phyloP scores from a whole-genome alignment of 1,140 invertebrate genomes.

The Anoplolepis gracilipes region DNA sequence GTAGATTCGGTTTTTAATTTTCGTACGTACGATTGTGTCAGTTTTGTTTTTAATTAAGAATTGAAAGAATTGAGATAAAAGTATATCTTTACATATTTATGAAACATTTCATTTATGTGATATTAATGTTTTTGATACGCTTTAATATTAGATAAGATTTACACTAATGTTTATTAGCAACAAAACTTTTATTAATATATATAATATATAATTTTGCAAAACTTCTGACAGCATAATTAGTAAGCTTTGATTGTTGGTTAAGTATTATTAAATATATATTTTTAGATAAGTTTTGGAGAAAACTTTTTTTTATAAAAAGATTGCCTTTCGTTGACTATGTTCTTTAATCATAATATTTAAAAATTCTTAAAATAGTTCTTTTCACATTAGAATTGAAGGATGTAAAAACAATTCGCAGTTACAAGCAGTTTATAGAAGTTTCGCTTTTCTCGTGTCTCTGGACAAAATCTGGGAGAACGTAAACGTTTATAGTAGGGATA shows the following conservation, averaged over 20 bases:
- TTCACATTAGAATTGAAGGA: conserved; percentile 1
- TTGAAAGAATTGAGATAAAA: not conserved
- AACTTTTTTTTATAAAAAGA: conserved; percentile 3
- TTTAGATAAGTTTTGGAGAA: no score
- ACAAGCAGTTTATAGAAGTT: conserved; percentile 5
- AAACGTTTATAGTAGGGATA: conserved; percentile 24
- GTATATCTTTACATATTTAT: not conserved
- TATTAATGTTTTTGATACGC: not conserved
- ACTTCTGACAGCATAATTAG: not conserved
- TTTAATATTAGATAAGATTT: not conserved
- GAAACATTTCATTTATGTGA: not conserved
- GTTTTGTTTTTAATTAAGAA: not conserved
- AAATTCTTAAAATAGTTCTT: not conserved
- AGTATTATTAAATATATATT: no score
- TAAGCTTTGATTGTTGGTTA: not conserved
- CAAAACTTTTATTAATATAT: not conserved
- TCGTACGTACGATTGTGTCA: not conserved
- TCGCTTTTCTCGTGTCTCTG: conserved; percentile 33
- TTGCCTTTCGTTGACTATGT: not conserved
- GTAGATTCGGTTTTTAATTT: not conserved
- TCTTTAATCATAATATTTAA: conserved; percentile 3
- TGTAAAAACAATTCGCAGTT: conserved; percentile 25
- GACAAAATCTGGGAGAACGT: conserved; percentile 49
- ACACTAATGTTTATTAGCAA: not conserved
- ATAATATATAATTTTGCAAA: not conserved